Base-by-base conservation (phyloP, 2,888 invertebrate genomes). In the Yponomeuta evonymella region DNA sequence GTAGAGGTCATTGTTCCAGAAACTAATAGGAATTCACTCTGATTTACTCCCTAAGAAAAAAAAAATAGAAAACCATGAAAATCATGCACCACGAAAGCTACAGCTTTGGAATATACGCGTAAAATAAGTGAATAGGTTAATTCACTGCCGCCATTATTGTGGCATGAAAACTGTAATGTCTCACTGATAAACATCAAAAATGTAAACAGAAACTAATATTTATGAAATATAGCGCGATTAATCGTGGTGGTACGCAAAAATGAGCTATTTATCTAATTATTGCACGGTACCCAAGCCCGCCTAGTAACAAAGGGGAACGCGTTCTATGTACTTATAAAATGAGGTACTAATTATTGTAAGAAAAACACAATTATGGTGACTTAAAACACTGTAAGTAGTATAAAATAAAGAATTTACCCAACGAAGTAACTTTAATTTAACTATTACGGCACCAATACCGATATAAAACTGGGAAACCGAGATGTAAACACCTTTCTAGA, bases 401-500 rank as follows among this genome's bases (percentile, higher is more conserved):
- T n/a, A 6, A 36, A 67, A 33, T 6, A 33, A 68, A 30, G 66
- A 71, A 75, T 73, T 74, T 8, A 15, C 11, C 15, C 33, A 62
- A 10, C 33, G 15, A 63, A 48, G 29, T 43, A 70, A 73, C 71
- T 93, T 91, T 74, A 78, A 73, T 75, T 75, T 77, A 80, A 81
- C 79, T 79, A 79, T 33, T 33, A 93, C 93, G 93, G 93, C 93
- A 94, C 93, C 93, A 92, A 92, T 93, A 92, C 87, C 90, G 90
- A 76, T 82, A 82, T 73, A 43, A 93, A 93, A 90, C 89, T 92
- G 93, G 86, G 90, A 93, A 93, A 93, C 93, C 93, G 93, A 93
- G 94, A 95, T 95, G 95, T 95, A 95, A 95, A 95, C 95, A 95
- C 93, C 94, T 94, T 93, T 94, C 73, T 30, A 82, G 78, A 86